A percentile compares a stretch with the other conserved stretches of the same genome.
These are phyloP conservation scores for Strix aluco DNA, from an alignment of 2,113 vertebrate species.

Conservation along the genomic window DNA sequence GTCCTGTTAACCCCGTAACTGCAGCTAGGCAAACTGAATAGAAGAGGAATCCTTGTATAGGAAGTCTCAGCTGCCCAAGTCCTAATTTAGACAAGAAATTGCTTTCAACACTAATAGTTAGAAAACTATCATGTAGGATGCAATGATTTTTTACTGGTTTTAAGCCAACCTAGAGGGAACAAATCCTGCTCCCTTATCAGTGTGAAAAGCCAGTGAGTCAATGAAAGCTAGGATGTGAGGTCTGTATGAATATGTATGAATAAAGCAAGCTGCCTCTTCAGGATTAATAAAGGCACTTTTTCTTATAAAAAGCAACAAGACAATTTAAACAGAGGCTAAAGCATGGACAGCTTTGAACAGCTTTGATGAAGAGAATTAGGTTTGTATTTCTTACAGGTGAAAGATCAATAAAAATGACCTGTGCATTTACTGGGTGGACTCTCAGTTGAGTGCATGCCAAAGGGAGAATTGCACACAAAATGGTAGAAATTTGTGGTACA, in stretches of 20 bases:
- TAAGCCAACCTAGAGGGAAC: neutral
- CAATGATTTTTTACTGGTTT: neutral
- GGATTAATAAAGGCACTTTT: neutral
- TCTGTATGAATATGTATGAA: neutral
- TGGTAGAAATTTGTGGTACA: neutral
- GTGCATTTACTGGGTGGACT: neutral
- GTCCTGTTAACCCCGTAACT: neutral
- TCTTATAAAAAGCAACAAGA: neutral
- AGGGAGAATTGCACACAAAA: neutral
- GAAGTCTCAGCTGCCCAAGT: neutral
- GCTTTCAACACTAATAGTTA: neutral
- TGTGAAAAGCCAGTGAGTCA: neutral
- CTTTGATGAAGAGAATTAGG: slow-evolving; percentile 31
- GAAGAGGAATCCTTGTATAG: neutral
- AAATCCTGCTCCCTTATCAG: neutral
- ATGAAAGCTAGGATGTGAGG: neutral
- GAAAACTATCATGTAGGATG: neutral
- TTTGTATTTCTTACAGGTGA: neutral
- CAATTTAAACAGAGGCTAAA: neutral
- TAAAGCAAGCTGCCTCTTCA: neutral
- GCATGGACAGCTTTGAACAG: neutral
- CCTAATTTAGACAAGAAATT: neutral
- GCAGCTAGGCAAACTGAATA: neutral
- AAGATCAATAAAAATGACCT: neutral
- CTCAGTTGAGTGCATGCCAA: neutral